Base-by-base conservation (phyloP, 2,113 vertebrate genomes). In the Gymnobelideus leadbeateri region DNA sequence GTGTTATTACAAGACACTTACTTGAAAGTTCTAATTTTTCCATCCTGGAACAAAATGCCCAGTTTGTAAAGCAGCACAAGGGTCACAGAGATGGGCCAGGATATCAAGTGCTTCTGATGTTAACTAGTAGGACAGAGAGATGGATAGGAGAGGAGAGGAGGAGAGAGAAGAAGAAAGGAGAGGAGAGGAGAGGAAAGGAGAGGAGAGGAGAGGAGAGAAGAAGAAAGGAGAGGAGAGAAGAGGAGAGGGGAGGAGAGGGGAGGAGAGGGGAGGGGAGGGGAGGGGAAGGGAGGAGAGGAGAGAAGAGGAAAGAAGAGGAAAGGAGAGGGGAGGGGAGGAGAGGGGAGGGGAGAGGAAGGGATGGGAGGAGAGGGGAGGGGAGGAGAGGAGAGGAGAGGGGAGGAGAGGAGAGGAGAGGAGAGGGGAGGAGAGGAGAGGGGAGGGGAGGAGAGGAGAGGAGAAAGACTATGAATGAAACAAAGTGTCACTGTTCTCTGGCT, bases 41-140 rank as follows among this genome's bases (percentile, higher is more conserved):
- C 0, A 24, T 50, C 52, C 7, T 51, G n/a, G 52, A 92, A 93
- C 89, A 61, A 55, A 91, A 51, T 43, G 37, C 53, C 49, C 51
- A 28, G 53, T 12, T 0, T 55, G 91, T 51, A 93, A 92, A 92
- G 54, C 43, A 12, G 52, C 54, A 49, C 47, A 37, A 23, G 23
- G 0, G 8, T 28, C 50, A 14, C 49, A 5, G 0, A 50, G 84
- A 47, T 54, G 61, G 51, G 84, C 7, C 0, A 0, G 68, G 93
- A n/a, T 10, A 8, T 89, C 14, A 0, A 47, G 77, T 43, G 53
- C 95, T 92, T 51, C 28, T 50, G 55, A 28, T 12, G 14, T 51
- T 46, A n/a, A 26, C 46, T 25, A 0, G 51, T 12, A 77, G 53
- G 19, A 89, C 57, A 14, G 14, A 52, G 51, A 52, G 14, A 10